Evolutionary conservation across 2,797 vertebrate species (phyloP), one percentile per base, ranked within the genome.

Genomic region (Vultur gryphus): DNA sequence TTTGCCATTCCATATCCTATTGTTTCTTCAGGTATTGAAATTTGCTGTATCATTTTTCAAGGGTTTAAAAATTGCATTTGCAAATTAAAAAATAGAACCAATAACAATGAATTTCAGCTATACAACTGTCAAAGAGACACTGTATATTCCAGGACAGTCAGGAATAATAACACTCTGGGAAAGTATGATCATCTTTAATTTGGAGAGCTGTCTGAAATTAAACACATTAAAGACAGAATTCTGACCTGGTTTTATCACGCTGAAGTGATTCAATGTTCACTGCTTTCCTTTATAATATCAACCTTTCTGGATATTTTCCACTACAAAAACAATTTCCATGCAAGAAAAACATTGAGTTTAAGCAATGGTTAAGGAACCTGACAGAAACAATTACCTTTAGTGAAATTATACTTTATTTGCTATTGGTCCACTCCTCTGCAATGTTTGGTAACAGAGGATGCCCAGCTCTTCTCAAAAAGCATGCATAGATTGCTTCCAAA

Each of bases 1-100:
- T 94, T 96, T 91, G 77, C 75, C 83, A 80, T 95, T 96, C 88
- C 71, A 86, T 91, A 96, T 92, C 44, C 43, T 95, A 95, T 96
- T 96, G 94, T 97, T 86, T 87, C 96, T 97, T 97, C 95, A 95
- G 89, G 92, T 97, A 97, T 95, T 97, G 84, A 97, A 97, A 92
- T 96, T 91, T 78, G 55, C 92, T 93, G 84, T 92, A 95, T 95
- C 90, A 58, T 97, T 98, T 97, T 94, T 95, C 92, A 78, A 82
- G 90, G 49, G 84, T 72, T 91, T 97, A 88, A 66, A 95, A 92
- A 93, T 79, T 94, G 71, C 75, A 89, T 97, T 97, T 97, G 76
- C 69, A 97, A 96, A 93, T 97, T 94, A 86, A 84, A 97, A 98
- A 97, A 96, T 78, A 96, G 92, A 97, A 91, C 65, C 61, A 97